Base-by-base conservation (phyloP, 2,797 vertebrate species). In the Peromyscus nudipes region DNA sequence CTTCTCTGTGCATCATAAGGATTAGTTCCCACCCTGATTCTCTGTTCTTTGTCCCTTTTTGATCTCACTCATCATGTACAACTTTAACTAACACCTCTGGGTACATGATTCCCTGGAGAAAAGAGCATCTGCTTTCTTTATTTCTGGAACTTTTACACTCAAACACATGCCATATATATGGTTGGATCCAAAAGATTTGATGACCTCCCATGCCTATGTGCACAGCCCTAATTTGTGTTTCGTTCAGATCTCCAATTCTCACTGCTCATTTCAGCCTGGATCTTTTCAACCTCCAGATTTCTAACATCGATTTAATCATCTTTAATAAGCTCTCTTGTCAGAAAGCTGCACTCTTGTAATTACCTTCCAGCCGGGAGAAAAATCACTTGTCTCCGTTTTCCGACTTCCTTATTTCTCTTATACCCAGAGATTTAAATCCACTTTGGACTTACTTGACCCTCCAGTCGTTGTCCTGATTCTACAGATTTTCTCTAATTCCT, bases 281-380 rank as follows among this genome's bases (percentile, higher is more conserved):
- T 91, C 62, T 95, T 95, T 89, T 88, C 89, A 91, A 25, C 13
- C 29, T 40, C 52, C 37, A 89, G n/a, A 73, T 77, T 94, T 88
- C 77, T 91, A 94, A 92, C 76, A 73, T 49, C 17, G 87, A 89
- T 94, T 97, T 79, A 96, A 95, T 91, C 73, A 82, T 81, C 49
- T 88, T 96, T 91, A 75, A 60, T 73, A 64, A 92, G 73, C 52
- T 95, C 82, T 89, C 62, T 64, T 88, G 60, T 93, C 83, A 93
- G 94, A 92, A 49, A 85, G 25, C 40, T 49, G 5, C 34, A 46
- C 60, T 90, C 83, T 71, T 80, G 1, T 93, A 85, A 80, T 92
- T 95, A 91, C 37, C 64, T 97, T 76, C 69, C 79, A 92, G 76
- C 80, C 60, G 55, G 60, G 65, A 92, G 31, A 90, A 88, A 89